These are phyloP conservation scores for Indri indri DNA, from an alignment of 2,113 vertebrate genomes.

Conservation along the genomic window DNA sequence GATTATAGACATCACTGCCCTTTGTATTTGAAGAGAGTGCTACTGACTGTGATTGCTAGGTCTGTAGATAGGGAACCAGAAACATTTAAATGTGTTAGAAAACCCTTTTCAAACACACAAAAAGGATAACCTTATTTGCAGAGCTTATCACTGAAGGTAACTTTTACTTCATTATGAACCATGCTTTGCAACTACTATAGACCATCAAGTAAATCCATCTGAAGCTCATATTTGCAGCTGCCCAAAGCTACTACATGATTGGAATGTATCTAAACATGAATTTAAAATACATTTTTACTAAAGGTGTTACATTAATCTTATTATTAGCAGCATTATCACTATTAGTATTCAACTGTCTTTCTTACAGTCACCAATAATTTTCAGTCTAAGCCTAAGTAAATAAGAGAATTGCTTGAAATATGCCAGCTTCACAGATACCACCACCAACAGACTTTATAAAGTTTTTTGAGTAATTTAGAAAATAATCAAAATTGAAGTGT, in stretches of 20 bases:
- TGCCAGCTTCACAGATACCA: background rate
- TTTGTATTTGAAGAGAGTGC: slow-evolving; percentile 32
- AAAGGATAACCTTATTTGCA: background rate
- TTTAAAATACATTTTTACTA: slow-evolving; percentile 32
- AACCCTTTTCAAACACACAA: background rate
- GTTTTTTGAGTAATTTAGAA: background rate
- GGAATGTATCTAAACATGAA: background rate
- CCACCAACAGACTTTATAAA: background rate
- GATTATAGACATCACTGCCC: background rate
- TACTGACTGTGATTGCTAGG: slow-evolving; percentile 16
- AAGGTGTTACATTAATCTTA: background rate
- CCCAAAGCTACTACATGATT: background rate
- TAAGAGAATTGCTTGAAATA: background rate
- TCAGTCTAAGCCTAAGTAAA: slow-evolving; percentile 6
- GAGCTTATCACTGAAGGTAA: background rate
- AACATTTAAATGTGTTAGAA: background rate
- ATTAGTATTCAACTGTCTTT: background rate
- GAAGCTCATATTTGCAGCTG: background rate
- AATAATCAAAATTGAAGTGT: background rate
- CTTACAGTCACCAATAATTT: background rate
- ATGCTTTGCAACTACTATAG: background rate
- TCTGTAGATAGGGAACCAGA: slow-evolving; percentile 13
- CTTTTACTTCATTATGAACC: background rate
- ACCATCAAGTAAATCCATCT: slow-evolving; percentile 22
- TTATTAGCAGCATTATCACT: background rate